A percentile compares a stretch with the other conserved stretches of the same genome.
Evolutionary conservation across 1,140 invertebrate genomes (phyloP).

Genomic region (Hirudo medicinalis): DNA sequence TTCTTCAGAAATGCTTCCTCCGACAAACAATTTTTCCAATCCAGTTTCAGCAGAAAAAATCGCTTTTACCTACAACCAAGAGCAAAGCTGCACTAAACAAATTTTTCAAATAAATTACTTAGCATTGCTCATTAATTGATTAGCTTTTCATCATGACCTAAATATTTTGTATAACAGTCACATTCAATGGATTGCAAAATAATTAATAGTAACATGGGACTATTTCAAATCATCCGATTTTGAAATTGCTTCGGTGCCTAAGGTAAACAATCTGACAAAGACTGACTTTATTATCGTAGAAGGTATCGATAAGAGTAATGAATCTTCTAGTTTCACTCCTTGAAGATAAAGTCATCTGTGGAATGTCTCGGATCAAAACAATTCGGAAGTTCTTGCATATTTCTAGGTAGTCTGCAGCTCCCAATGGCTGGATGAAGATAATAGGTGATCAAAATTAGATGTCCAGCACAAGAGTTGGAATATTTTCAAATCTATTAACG

Average conservation of each 20-base stretch:
- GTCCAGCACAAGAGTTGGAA: background rate
- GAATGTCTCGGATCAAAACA: slow-evolving; percentile 77
- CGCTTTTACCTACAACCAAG: slow-evolving; percentile 16
- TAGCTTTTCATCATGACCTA: no score
- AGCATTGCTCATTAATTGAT: no score
- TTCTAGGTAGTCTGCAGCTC: slow-evolving; percentile 82
- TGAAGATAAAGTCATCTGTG: slow-evolving; percentile 58
- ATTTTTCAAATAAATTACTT: no score
- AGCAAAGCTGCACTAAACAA: no score
- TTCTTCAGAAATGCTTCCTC: slow-evolving; percentile 19
- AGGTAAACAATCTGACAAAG: no score
- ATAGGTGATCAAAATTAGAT: background rate
- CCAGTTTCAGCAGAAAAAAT: slow-evolving; percentile 20
- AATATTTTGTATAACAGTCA: no score
- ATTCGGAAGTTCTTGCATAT: slow-evolving; percentile 85
- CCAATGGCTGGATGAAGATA: slow-evolving; percentile 56
- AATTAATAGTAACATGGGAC: no score
- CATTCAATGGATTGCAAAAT: no score
- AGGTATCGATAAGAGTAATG: slow-evolving; percentile 88
- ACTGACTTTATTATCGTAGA: slow-evolving; percentile 80
- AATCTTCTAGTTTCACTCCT: slow-evolving; percentile 77
- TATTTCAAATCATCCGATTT: no score
- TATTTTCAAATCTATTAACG: background rate
- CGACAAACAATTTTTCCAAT: slow-evolving; percentile 16
- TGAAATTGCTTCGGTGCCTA: no score